These are phyloP conservation scores for Odobenus rosmarus DNA, from an alignment of 2,113 vertebrate species.

Conservation along the genomic window DNA sequence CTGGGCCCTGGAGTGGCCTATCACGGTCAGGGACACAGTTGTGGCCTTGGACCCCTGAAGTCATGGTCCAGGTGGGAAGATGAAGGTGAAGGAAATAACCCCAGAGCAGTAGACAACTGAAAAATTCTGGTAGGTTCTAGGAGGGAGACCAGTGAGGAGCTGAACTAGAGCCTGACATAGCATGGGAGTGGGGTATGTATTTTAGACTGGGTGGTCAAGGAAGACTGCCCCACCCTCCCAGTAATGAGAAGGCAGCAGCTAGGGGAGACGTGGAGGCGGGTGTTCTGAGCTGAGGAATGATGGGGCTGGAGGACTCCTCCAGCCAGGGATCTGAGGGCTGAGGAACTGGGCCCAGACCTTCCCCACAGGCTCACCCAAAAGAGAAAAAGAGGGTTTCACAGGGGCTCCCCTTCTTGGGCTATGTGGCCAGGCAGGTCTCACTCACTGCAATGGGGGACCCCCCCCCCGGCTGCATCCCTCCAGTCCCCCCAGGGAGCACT, in stretches of 20 bases:
- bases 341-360: not conserved
- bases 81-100: not conserved
- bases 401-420: not conserved
- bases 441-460: no score
- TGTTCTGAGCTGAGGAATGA: not conserved
- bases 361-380: not conserved
- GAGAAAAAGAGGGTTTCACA: not conserved
- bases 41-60: not conserved
- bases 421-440: not conserved
- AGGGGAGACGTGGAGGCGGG: no score
- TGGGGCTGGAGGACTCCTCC: no score
- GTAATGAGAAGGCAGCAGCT: not conserved
- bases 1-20: not conserved
- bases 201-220: not conserved
- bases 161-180: not conserved
- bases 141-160: not conserved
- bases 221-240: not conserved
- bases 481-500: not conserved
- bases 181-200: not conserved
- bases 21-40: not conserved
- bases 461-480: not conserved
- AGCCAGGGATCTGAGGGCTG: not conserved
- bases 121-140: not conserved
- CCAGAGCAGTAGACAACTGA: not conserved
- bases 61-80: not conserved